Base-by-base conservation (phyloP, 2,113 vertebrate species). In the Gobio gobio region DNA sequence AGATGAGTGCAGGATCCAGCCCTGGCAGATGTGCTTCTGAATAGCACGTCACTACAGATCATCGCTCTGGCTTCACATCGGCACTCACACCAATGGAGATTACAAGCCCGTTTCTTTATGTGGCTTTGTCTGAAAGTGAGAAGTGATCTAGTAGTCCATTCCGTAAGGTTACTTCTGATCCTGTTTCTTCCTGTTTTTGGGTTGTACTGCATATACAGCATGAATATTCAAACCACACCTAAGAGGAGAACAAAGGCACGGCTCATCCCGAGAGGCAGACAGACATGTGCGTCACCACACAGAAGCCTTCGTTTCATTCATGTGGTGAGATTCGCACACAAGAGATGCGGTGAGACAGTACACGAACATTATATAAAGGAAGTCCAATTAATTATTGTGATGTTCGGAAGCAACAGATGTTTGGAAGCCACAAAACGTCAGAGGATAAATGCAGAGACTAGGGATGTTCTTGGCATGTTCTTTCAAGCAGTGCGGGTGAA, bases 371-470 rank as follows among this genome's bases (percentile, higher is more conserved):
- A 29, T 20, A 63, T 72, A 33, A 56, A 56, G 33, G 58, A 83
- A 74, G 75, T 26, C 29, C 24, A 24, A 70, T 78, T 81, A 81
- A 88, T 87, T 86, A 73, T 64, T 10, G 40, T 58, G 82, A 81
- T 66, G 73, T 75, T 76, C 43, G 12, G 24, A 81, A 26, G 36
- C 73, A 83, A 83, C 86, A 86, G 87, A 87, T 85, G 86, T 49
- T 80, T 90, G 83, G 13, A 84, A 58, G 75, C 54, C 6, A 47
- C 59, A 43, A 66, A 47, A 87, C 77, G 86, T 75, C 22, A 49
- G 59, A 77, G 16, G 49, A 79, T 75, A 77, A 68, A 33, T 70
- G 61, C 22, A 29, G 45, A 45, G 74, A 64, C 24, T 56, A 43
- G 54, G 26, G 59, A 86, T 22, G 24, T 74, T 75, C 33, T 70